A percentile compares a stretch with the other conserved stretches of the same genome.
These are phyloP conservation scores for Xyrauchen texanus DNA, from an alignment of 2,113 vertebrate genomes.

Conservation along the genomic window DNA sequence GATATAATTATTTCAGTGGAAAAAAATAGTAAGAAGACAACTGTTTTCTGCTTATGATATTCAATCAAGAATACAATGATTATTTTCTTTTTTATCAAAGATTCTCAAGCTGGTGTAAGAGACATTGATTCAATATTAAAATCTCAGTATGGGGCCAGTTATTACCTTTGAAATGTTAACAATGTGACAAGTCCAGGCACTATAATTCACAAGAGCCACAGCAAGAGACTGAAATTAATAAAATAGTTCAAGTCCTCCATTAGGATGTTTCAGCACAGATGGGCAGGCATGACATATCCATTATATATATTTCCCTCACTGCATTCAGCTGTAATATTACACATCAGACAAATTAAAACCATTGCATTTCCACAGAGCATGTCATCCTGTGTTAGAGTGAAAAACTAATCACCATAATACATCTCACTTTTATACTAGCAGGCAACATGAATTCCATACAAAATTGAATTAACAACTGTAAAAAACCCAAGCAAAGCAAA, in stretches of 20 bases:
- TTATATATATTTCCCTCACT: slow-evolving; percentile 25
- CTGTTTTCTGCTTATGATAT: background rate
- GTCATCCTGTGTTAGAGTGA: slow-evolving; percentile 6
- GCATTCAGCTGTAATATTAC: slow-evolving; percentile 23
- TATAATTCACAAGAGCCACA: slow-evolving; percentile 34
- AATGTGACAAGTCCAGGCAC: slow-evolving; percentile 32
- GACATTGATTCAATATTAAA: slow-evolving; percentile 27
- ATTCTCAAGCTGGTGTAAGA: slow-evolving; percentile 5
- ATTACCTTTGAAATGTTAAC: slow-evolving; percentile 38
- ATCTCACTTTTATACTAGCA: slow-evolving; percentile 22
- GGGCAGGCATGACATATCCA: slow-evolving; percentile 6
- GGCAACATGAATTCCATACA: slow-evolving; percentile 5
- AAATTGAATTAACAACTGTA: slow-evolving; percentile 18
- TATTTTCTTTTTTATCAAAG: background rate
- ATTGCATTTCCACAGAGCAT: background rate
- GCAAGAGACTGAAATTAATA: slow-evolving; percentile 36
- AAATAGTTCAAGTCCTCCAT: slow-evolving; percentile 35
- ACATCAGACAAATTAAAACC: slow-evolving; percentile 29
- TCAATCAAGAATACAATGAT: slow-evolving; percentile 14
- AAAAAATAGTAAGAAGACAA: background rate
- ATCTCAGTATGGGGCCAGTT: slow-evolving; percentile 32
- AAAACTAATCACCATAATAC: slow-evolving; percentile 28
- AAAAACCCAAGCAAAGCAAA: slow-evolving; percentile 9
- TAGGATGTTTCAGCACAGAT: slow-evolving; percentile 23
- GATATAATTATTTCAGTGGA: background rate